Evolutionary conservation across 2,797 vertebrate species (phyloP).

Genomic region (Bradypus variegatus): DNA sequence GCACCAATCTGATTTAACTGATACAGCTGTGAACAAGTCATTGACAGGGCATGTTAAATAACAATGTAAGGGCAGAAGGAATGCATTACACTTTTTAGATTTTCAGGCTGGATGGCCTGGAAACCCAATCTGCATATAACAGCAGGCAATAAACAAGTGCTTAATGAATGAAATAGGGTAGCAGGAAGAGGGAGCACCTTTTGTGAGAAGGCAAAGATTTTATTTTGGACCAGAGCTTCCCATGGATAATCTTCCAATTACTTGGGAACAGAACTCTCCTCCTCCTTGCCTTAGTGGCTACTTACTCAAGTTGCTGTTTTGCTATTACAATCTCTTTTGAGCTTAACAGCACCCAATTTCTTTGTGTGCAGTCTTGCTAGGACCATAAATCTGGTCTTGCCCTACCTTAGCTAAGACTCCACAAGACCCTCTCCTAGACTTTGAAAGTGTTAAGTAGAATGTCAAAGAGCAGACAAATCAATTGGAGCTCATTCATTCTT

Average conservation of each 20-base stretch:
- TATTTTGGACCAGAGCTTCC: neutral
- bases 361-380: neutral
- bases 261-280: neutral
- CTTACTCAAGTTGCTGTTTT: neutral
- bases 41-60: neutral
- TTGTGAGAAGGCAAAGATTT: neutral
- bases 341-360: neutral
- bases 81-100: neutral
- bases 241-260: neutral
- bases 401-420: neutral
- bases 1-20: slow-evolving; percentile 12
- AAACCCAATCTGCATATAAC: neutral
- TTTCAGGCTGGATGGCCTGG: neutral
- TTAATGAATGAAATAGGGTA: neutral
- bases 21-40: neutral
- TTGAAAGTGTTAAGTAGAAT: neutral
- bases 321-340: neutral
- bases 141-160: neutral
- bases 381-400: neutral
- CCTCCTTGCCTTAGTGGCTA: neutral
- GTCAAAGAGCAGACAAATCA: neutral
- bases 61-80: neutral
- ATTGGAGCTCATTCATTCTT: neutral
- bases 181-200: neutral
- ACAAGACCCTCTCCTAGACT: neutral